Percentiles rank a stretch among this genome's conserved stretches.
phyloP scores from a whole-genome alignment of 2,797 vertebrate species.

The Ctenochaetus hawaiiensis region DNA sequence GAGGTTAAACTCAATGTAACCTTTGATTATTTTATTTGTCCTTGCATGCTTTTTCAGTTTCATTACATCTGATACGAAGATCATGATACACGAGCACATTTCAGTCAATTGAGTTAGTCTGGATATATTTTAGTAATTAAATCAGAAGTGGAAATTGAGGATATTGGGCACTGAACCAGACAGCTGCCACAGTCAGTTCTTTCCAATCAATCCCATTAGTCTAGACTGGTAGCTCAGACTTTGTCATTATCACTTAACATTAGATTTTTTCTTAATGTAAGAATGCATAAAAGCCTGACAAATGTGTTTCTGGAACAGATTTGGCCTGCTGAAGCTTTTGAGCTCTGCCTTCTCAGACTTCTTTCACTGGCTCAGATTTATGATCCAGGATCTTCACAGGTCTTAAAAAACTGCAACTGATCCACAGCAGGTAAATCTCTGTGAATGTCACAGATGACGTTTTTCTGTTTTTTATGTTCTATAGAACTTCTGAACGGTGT shows the following conservation, averaged over 20 bases:
- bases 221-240: slow-evolving; percentile 17
- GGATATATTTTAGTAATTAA: slow-evolving; percentile 27
- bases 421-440: slow-evolving; percentile 25
- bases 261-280: background rate
- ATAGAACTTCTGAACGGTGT: background rate
- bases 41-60: background rate
- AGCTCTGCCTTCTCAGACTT: background rate
- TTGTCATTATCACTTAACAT: slow-evolving; percentile 12
- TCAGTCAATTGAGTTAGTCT: slow-evolving; percentile 35
- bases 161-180: slow-evolving; percentile 44
- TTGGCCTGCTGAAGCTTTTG: slow-evolving; percentile 2
- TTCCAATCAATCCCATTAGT: slow-evolving; percentile 42
- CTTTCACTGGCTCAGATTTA: slow-evolving; percentile 23
- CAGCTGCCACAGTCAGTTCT: slow-evolving; percentile 46
- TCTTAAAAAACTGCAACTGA: slow-evolving; percentile 4
- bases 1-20: background rate
- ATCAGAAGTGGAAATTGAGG: slow-evolving; percentile 55
- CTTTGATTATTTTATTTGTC: background rate
- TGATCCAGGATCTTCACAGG: slow-evolving; percentile 5
- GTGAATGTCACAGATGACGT: slow-evolving; percentile 3
- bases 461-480: background rate
- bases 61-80: background rate
- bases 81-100: slow-evolving; percentile 2
- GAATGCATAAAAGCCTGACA: background rate
- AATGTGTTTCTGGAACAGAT: slow-evolving; percentile 7